These are phyloP conservation scores for Elegia similella DNA, from an alignment of 2,888 invertebrate species.

Conservation along the genomic window DNA sequence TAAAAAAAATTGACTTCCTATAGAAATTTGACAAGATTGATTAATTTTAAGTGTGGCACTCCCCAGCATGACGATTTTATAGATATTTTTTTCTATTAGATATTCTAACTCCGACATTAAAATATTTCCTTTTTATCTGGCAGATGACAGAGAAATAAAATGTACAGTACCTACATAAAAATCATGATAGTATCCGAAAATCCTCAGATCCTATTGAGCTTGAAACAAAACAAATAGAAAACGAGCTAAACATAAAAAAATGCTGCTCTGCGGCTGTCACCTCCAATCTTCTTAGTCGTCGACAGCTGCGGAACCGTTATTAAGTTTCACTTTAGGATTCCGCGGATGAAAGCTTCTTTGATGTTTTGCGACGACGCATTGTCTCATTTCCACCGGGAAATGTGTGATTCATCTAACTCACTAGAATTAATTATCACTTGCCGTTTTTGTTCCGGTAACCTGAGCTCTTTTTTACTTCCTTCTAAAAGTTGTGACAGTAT, in stretches of 20 bases:
- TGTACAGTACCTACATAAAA: no score
- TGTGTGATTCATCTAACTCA: background rate
- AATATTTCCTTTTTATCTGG: no score
- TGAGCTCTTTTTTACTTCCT: background rate
- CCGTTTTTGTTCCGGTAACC: background rate
- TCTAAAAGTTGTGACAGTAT: background rate
- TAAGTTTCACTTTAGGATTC: conserved; percentile 11
- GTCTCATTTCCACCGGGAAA: conserved; percentile 5
- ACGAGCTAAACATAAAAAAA: background rate
- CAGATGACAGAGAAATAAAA: no score
- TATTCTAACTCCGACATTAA: no score
- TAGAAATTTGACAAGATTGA: no score
- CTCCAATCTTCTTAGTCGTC: conserved; percentile 1
- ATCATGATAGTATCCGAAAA: no score
- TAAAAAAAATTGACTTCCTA: no score
- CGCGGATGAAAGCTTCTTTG: background rate
- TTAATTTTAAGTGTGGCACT: no score
- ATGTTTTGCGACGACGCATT: conserved; percentile 1
- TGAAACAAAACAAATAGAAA: background rate
- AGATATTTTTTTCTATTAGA: no score
- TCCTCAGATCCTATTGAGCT: no score
- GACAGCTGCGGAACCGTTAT: conserved; percentile 1
- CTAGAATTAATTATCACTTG: background rate
- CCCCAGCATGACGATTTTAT: no score
- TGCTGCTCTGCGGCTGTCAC: background rate